Evolutionary conservation across 30 jellyfish, hydroid and myxozoan genomes (phyloP), one percentile per base, ranked within the genome.

Genomic region (Hydractinia echinata): DNA sequence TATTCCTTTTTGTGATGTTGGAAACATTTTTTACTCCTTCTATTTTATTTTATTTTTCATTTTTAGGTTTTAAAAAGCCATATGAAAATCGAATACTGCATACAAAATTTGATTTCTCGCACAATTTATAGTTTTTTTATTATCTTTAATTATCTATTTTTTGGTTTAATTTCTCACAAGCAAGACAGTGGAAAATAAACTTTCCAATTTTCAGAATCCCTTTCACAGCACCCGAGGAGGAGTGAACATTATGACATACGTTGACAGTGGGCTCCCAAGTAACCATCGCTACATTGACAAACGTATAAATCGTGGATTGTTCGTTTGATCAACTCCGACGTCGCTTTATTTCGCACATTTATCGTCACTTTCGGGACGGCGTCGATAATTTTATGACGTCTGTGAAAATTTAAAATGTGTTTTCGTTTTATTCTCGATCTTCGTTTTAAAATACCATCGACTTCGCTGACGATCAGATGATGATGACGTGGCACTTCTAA

Each of bases 211-310:
- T 64, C 74, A 64, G 74, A 64, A 64, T 64, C 74, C 74, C 74
- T 64, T 64, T 64, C 39, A 64, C 19, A 51, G 74, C 39, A 64
- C 74, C 74, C 39, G 19, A 64, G 10, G 39, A 44, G 39, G 74
- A 64, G 74, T 4, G 74, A 44, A 64, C 74, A 64, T 64, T 64
- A 64, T 64, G 74, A 83, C 96, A 67, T 79, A 89, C 96, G 96
- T 73, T 89, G 95, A 68, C 96, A 89, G 67, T 84, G 95, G 16
- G 96, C 96, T 20, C 96, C 96, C n/a, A 89, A 53, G 69, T 51
- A 89, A 15, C 96, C 96, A 39, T 84, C 62, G 20, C 84, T 87
- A 66, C 96, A 89, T 68, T 89, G 90, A 55, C 96, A 89, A 62
- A 89, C 96, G 73, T 83, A 89, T 79, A 89, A 61, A 76, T 89